Evolutionary conservation across 2,113 vertebrate genomes (phyloP).

Genomic region (Ranitomeya variabilis): DNA sequence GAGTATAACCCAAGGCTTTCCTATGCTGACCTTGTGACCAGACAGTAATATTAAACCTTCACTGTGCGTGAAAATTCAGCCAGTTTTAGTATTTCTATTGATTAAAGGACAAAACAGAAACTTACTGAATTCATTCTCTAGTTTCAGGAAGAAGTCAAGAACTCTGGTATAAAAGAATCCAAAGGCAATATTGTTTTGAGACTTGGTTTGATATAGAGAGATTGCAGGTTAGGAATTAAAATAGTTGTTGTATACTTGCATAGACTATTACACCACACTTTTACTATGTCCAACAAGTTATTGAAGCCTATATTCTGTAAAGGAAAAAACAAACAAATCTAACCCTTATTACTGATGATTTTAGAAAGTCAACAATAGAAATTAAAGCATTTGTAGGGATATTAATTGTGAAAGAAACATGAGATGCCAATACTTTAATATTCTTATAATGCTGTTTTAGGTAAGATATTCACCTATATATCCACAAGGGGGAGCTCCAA

Average conservation of each 20-base stretch:
- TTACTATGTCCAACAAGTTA: background rate
- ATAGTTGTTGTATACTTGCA: background rate
- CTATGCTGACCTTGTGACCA: background rate
- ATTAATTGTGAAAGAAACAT: background rate
- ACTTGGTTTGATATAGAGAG: background rate
- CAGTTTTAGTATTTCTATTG: no score
- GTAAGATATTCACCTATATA: background rate
- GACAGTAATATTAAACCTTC: background rate
- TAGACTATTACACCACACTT: background rate
- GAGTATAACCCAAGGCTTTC: background rate
- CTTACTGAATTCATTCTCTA: background rate
- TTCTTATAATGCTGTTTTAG: background rate
- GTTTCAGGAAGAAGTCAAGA: background rate
- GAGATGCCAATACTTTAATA: background rate
- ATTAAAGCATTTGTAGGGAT: background rate
- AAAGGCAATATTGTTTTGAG: background rate
- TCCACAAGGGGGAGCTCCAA: constrained; percentile 41
- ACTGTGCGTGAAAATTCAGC: background rate
- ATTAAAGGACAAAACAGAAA: no score
- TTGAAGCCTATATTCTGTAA: background rate
- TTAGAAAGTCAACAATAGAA: background rate
- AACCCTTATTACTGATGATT: background rate
- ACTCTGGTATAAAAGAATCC: background rate
- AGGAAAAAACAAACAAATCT: background rate
- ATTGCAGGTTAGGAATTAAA: background rate